Evolutionary conservation across 2,113 vertebrate species (phyloP), one percentile per base, ranked within the genome.

Genomic region (Cinclus mexicanus): DNA sequence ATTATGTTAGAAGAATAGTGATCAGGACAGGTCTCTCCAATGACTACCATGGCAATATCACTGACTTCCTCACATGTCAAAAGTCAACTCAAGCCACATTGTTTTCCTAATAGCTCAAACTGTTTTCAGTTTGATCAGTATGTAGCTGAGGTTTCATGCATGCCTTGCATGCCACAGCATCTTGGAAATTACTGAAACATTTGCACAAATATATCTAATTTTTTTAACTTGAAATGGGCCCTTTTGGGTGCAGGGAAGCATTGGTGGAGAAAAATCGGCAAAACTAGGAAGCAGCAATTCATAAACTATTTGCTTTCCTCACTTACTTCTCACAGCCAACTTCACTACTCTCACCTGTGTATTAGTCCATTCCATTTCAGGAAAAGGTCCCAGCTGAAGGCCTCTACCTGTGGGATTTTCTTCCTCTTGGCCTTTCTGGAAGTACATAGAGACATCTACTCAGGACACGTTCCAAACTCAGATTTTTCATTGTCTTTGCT

Each of bases 361-460:
- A 93, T 94, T 96, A 96, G 94, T 95, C 96, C 93, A 95, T 96
- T 95, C 94, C 95, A 97, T 95, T 96, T 94, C 94, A 96, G 94
- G 93, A 94, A 96, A 96, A 94, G 93, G 95, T 93, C 94, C 95
- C 96, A 97, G 93, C 83, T 96, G 96, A 77, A 97, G 96, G 96
- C 95, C 95, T 97, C 91, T 97, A 95, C 96, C 96, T 96, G 94
- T 95, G 78, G 93, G 95, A 95, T 96, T 95, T 91, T 95, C 96
- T 96, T 97, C 94, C 94, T 95, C 95, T 95, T 97, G 95, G 87
- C 95, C 94, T 97, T 95, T 96, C 95, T 95, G 95, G 94, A 95
- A 95, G 79, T 93, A 96, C 94, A 96, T 96, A 95, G 93, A 93
- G 94, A 95, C 94, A 95, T 93, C 94, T 94, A 67, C 95, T 95